These are phyloP conservation scores for Pseudolaguvia tuberculata DNA, from an alignment of 2,113 vertebrate genomes.

Conservation along the genomic window DNA sequence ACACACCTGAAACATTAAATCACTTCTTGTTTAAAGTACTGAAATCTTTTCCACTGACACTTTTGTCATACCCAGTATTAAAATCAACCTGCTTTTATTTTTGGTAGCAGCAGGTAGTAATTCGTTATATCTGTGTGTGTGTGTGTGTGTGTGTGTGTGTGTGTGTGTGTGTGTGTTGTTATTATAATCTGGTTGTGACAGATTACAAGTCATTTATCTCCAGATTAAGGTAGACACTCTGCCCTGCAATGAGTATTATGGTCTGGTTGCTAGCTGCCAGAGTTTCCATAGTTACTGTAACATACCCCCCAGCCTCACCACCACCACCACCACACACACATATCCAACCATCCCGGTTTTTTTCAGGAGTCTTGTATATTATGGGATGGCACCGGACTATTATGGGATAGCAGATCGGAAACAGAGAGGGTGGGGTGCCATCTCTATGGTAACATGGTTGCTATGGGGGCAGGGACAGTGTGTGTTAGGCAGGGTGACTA, in stretches of 20 bases:
- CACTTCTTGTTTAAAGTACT: neutral
- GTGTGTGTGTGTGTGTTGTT: slow-evolving; percentile 4
- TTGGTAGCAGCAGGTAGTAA: neutral
- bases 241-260: slow-evolving; percentile 65
- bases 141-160: slow-evolving; percentile 3
- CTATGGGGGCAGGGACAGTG: slow-evolving; percentile 71
- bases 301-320: slow-evolving; percentile 55
- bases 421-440: slow-evolving; percentile 57
- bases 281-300: slow-evolving; percentile 66
- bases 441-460: slow-evolving; percentile 75
- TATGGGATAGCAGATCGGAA: slow-evolving; percentile 68
- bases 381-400: slow-evolving; percentile 73
- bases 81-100: neutral
- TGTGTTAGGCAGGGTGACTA: slow-evolving; percentile 66
- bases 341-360: slow-evolving; percentile 34
- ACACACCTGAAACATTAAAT: too few species aligned
- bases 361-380: slow-evolving; percentile 68
- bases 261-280: slow-evolving; percentile 66
- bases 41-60: neutral
- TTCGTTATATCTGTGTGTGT: neutral
- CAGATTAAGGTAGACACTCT: slow-evolving; percentile 55
- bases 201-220: slow-evolving; percentile 14
- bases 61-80: neutral
- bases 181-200: slow-evolving; percentile 19
- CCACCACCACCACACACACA: slow-evolving; percentile 38